phyloP scores from a whole-genome alignment of 1,140 invertebrate species.

The Belonocnema kinseyi region DNA sequence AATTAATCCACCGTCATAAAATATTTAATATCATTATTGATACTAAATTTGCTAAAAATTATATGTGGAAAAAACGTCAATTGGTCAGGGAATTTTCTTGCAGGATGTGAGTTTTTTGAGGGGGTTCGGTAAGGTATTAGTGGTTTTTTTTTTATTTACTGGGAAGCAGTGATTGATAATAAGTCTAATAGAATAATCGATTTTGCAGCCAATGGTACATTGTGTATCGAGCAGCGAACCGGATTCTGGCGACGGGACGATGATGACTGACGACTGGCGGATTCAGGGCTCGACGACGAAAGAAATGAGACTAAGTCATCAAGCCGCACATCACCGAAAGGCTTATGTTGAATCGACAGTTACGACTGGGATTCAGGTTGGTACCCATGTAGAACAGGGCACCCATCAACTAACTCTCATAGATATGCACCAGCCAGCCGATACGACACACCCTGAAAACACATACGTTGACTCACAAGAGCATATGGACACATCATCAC shows the following conservation, averaged over 20 bases:
- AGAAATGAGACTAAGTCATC: constrained; percentile 65
- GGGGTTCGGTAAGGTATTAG: too few species aligned
- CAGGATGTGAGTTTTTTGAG: too few species aligned
- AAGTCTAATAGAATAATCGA: constrained; percentile 12
- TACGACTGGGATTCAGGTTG: constrained; percentile 75
- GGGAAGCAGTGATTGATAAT: background rate
- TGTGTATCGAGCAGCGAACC: constrained; percentile 90
- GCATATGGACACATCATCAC: constrained; percentile 71
- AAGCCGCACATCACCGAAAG: constrained; percentile 65
- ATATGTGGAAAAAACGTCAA: too few species aligned
- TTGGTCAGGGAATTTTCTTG: too few species aligned
- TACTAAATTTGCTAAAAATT: too few species aligned
- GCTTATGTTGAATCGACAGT: constrained; percentile 76
- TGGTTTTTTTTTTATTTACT: background rate
- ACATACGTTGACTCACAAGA: constrained; percentile 69
- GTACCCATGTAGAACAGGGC: constrained; percentile 71
- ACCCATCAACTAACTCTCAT: constrained; percentile 71
- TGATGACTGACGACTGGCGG: constrained; percentile 69
- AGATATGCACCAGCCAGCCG: constrained; percentile 72
- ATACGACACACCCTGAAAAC: constrained; percentile 75
- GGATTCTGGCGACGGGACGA: constrained; percentile 79
- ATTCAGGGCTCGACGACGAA: constrained; percentile 68
- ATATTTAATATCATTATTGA: too few species aligned
- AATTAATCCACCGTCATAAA: too few species aligned
- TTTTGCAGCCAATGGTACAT: constrained; percentile 86